Evolutionary conservation across 2,888 invertebrate species (phyloP).

Genomic region (Lamproptera curius): DNA sequence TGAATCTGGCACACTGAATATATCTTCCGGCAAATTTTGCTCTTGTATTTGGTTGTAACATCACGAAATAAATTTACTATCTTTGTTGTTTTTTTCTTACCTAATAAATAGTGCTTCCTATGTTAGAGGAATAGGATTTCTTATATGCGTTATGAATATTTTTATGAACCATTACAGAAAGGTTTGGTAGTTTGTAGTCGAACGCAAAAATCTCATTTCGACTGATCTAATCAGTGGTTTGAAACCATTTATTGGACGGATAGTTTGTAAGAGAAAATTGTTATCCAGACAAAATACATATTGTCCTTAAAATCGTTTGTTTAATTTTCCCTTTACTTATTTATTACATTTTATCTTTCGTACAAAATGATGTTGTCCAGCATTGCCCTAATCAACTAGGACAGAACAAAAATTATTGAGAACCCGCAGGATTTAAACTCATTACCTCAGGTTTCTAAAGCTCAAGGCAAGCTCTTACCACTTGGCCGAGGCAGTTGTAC

Average conservation of each 20-base stretch:
- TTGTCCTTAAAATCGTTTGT: neutral
- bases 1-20: constrained; percentile 2
- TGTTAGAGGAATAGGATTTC: neutral
- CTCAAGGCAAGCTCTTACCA: too few relatives aligned
- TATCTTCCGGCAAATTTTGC: neutral
- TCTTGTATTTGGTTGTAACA: neutral
- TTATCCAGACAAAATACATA: neutral
- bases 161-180: neutral
- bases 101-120: neutral
- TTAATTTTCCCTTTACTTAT: constrained; percentile 6
- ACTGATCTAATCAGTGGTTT: constrained; percentile 14
- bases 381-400: too few relatives aligned
- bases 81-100: neutral
- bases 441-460: too few relatives aligned
- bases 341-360: too few relatives aligned
- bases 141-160: neutral
- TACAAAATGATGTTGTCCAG: too few relatives aligned
- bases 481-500: neutral
- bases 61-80: neutral
- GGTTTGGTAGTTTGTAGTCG: neutral
- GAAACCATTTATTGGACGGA: neutral
- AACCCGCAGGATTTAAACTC: too few relatives aligned
- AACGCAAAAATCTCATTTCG: too few relatives aligned
- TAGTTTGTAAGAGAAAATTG: constrained; percentile 14
- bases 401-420: too few relatives aligned